Percentiles rank a stretch among this genome's conserved stretches.
Evolutionary conservation across 2,113 vertebrate species (phyloP).

Genomic region (Atlantisia rogersi): DNA sequence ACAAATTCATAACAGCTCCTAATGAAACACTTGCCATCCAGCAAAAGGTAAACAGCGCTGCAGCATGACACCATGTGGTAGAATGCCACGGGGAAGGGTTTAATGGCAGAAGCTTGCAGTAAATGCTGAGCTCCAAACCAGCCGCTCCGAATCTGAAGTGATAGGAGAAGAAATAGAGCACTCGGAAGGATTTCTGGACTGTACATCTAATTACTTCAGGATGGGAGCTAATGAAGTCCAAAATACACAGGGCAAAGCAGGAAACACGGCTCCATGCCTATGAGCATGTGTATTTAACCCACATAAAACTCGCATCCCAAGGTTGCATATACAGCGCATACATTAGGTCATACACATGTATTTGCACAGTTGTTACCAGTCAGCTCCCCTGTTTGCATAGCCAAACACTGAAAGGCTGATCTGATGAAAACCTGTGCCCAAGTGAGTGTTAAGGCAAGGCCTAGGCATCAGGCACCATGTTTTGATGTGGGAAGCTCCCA

Average conservation of each 20-base stretch:
- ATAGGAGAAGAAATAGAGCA: constrained; percentile 3
- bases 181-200: constrained; percentile 7
- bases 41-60: not conserved
- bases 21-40: constrained; percentile 47
- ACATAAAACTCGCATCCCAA: not conserved
- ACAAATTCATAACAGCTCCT: constrained; percentile 5
- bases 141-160: constrained; percentile 16
- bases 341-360: not conserved
- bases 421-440: not conserved
- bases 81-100: constrained; percentile 10
- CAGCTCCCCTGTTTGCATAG: constrained; percentile 26
- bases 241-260: constrained; percentile 30
- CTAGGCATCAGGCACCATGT: not conserved
- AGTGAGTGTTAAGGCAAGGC: not conserved
- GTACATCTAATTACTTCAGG: constrained; percentile 26
- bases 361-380: constrained; percentile 4
- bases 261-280: not conserved
- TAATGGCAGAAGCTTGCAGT: constrained; percentile 38
- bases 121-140: not conserved
- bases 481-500: not conserved
- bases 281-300: not conserved
- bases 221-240: not conserved
- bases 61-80: constrained; percentile 34
- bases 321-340: not conserved
- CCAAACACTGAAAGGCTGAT: not conserved